Conservation (phyloP, 2,797 vertebrate species). For the Gobionotothen gibberifrons region DNA sequence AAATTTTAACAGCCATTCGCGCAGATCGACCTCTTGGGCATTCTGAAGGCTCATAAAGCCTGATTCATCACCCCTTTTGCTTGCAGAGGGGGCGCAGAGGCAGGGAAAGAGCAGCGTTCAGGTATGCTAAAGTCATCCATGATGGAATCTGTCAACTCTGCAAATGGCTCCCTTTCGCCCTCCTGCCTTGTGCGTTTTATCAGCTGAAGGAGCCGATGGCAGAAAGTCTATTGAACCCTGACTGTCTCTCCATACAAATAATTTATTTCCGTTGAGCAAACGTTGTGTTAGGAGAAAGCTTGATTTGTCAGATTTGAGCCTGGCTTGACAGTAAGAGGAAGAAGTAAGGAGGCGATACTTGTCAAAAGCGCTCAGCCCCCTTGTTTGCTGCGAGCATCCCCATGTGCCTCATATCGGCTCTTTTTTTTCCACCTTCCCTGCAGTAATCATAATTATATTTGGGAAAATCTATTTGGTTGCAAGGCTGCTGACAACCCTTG, state of each 20-base stretch:
- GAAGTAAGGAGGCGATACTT: conserved; percentile 36
- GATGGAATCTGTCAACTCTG: conserved; percentile 84
- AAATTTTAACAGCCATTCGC: conserved; percentile 81
- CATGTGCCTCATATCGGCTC: conserved; percentile 42
- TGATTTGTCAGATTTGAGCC: conserved; percentile 59
- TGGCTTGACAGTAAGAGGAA: conserved; percentile 35
- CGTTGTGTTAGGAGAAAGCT: conserved; percentile 65
- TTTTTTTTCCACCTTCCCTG: conserved; percentile 59
- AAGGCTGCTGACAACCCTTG: conserved; percentile 64
- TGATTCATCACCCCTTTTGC: conserved; percentile 80
- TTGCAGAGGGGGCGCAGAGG: conserved; percentile 74
- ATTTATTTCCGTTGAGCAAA: conserved; percentile 63
- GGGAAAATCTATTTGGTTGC: conserved; percentile 77
- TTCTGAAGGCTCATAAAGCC: conserved; percentile 81
- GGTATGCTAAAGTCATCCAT: conserved; percentile 84
- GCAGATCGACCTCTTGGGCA: conserved; percentile 79
- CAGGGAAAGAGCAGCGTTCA: conserved; percentile 74
- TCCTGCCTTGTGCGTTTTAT: conserved; percentile 75
- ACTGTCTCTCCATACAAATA: conserved; percentile 78
- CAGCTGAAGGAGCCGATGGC: conserved; percentile 75
- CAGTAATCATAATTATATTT: conserved; percentile 72
- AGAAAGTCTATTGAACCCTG: conserved; percentile 82
- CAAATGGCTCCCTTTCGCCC: conserved; percentile 79
- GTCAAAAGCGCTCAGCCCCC: conserved; percentile 19
- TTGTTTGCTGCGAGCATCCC: conserved; percentile 30